A percentile compares a stretch with the other conserved stretches of the same genome.
Conservation (phyloP, 2,888 invertebrate species). For the Antheraea yamamai region DNA sequence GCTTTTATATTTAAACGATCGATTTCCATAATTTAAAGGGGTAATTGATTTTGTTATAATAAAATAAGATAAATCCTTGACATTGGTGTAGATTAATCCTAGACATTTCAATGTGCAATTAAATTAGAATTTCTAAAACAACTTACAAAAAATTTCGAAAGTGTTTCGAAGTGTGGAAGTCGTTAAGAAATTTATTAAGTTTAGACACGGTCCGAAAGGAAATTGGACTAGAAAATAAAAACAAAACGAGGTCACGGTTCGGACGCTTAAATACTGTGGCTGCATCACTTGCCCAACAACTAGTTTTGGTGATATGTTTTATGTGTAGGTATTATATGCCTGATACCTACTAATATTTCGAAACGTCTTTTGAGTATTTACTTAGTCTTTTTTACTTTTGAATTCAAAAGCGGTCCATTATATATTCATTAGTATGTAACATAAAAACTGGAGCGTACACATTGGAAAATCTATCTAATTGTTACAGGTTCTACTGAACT, state of each 20-base stretch:
- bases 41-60: background rate
- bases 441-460: background rate
- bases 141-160: conserved; percentile 54
- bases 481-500: background rate
- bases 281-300: conserved; percentile 52
- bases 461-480: background rate
- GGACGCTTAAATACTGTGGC: conserved; percentile 49
- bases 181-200: conserved; percentile 61
- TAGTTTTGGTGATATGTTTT: conserved; percentile 28
- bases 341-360: conserved; percentile 21
- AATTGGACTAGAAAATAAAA: conserved; percentile 72
- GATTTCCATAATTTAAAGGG: background rate
- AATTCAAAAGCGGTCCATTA: background rate
- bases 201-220: conserved; percentile 67
- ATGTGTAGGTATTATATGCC: conserved; percentile 26
- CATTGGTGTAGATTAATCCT: background rate
- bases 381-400: background rate
- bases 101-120: conserved; percentile 23
- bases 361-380: conserved; percentile 23
- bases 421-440: background rate
- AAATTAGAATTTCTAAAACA: conserved; percentile 50
- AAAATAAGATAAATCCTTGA: background rate
- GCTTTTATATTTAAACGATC: background rate
- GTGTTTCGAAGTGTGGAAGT: conserved; percentile 65
- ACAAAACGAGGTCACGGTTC: conserved; percentile 65